Evolutionary conservation across 2,113 vertebrate species (phyloP).

Genomic region (Podarcis raffonei): DNA sequence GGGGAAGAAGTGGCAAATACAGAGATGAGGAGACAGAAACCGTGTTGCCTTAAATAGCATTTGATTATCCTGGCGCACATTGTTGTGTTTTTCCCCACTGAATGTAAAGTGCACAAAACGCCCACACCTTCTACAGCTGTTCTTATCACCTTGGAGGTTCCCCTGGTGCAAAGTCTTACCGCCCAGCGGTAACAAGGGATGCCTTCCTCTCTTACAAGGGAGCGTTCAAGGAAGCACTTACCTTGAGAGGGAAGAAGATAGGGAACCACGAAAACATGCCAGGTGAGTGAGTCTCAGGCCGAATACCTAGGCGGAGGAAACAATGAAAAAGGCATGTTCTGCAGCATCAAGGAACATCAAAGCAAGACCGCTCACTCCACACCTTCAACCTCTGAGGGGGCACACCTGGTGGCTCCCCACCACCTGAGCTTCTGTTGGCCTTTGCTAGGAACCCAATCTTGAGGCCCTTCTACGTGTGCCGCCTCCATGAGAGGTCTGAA

Average conservation of each 20-base stretch:
- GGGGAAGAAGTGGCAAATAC: background rate
- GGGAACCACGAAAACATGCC: constrained; percentile 98
- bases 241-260: constrained; percentile 93
- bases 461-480: too few species aligned
- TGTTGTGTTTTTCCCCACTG: background rate
- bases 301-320: constrained; percentile 80
- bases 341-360: background rate
- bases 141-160: background rate
- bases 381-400: background rate
- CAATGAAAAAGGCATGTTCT: background rate
- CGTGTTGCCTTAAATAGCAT: background rate
- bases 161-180: too few species aligned
- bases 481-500: too few species aligned
- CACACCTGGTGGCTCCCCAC: too few species aligned
- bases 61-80: background rate
- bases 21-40: background rate
- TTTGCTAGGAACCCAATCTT: too few species aligned
- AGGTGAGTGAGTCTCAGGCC: constrained; percentile 92
- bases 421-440: too few species aligned
- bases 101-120: too few species aligned
- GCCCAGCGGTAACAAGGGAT: too few species aligned
- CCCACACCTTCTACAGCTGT: too few species aligned
- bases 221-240: constrained; percentile 61
- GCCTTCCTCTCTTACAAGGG: too few species aligned
- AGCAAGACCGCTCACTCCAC: background rate